A percentile compares a stretch with the other conserved stretches of the same genome.
Conservation (phyloP, 2,113 vertebrate genomes). For the Heterochromis multidens region DNA sequence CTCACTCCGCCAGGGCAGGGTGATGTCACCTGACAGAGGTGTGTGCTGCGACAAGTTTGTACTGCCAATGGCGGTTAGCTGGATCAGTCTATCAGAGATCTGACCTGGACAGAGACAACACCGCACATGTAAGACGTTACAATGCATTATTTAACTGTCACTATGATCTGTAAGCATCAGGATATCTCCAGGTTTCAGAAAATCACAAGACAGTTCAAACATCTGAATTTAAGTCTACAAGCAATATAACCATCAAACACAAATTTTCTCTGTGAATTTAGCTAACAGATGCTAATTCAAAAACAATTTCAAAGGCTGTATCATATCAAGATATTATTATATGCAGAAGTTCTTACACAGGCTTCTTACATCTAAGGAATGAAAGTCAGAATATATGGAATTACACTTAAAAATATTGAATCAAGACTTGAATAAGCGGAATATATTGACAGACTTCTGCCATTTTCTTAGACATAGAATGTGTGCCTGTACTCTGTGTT, state of each 20-base stretch:
- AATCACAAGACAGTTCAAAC: not conserved
- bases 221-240: not conserved
- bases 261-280: not conserved
- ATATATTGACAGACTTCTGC: too few relatives aligned
- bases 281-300: too few relatives aligned
- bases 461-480: too few relatives aligned
- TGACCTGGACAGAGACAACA: constrained; percentile 54
- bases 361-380: not conserved
- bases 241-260: not conserved
- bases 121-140: not conserved
- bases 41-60: constrained; percentile 36
- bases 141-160: not conserved
- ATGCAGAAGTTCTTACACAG: not conserved
- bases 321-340: not conserved
- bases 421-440: not conserved
- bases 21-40: constrained; percentile 42
- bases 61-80: constrained; percentile 59
- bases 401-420: not conserved
- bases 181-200: too few relatives aligned
- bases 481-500: too few relatives aligned
- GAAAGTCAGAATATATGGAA: not conserved
- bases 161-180: too few relatives aligned
- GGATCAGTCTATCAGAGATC: constrained; percentile 58
- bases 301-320: not conserved
- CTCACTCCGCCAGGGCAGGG: constrained; percentile 69